These are phyloP conservation scores for Napeogenes inachia DNA, from an alignment of 2,888 invertebrate species.

Conservation along the genomic window DNA sequence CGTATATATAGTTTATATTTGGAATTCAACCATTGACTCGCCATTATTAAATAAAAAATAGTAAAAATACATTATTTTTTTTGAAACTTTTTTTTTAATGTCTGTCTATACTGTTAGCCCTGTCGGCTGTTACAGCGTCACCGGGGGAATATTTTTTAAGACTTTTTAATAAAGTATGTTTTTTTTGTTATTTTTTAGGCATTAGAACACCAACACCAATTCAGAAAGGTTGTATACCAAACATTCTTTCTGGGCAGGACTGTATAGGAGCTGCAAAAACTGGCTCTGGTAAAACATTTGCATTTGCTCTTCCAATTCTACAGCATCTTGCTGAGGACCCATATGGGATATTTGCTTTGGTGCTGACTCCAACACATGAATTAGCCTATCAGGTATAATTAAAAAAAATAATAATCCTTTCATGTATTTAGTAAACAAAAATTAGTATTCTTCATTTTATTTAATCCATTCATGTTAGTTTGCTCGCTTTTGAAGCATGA, in stretches of 20 bases:
- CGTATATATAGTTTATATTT: no score
- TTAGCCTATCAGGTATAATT: constrained; percentile 85
- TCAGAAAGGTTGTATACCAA: constrained; percentile 88
- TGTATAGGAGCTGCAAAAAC: constrained; percentile 98
- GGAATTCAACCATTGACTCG: no score
- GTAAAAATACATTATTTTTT: background rate
- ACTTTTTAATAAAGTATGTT: no score
- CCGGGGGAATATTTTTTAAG: no score
- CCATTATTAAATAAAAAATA: no score
- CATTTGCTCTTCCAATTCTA: constrained; percentile 96
- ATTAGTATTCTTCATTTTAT: background rate
- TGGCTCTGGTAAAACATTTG: constrained; percentile 98
- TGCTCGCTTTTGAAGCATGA: background rate
- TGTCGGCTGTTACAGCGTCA: no score
- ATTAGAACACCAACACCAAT: constrained; percentile 88
- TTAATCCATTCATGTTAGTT: no score
- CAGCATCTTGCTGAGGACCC: constrained; percentile 96
- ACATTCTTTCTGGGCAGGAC: constrained; percentile 87
- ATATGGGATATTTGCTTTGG: constrained; percentile 95
- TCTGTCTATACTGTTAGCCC: background rate
- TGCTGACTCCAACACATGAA: constrained; percentile 97
- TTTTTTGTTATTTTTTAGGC: constrained; percentile 65
- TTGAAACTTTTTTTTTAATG: background rate
- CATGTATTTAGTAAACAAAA: background rate
- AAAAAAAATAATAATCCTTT: background rate